Evolutionary conservation across 2,113 vertebrate species (phyloP).

Genomic region (Probosciger aterrimus): DNA sequence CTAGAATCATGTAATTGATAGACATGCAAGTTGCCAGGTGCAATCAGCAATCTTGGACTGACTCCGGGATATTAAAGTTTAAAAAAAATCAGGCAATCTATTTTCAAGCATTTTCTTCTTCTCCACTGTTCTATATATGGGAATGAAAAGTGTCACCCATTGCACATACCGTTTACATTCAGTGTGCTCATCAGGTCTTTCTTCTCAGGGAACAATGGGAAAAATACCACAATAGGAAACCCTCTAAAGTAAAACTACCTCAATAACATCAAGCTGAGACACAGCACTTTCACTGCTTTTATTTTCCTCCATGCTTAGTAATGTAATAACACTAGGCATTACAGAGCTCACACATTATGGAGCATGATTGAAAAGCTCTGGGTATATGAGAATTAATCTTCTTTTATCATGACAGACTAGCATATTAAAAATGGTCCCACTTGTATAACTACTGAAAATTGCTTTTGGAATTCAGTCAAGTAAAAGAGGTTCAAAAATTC

Average conservation of each 20-base stretch:
- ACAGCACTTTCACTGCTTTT: slow-evolving; percentile 58
- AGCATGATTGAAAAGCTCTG: slow-evolving; percentile 52
- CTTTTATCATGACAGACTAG: slow-evolving; percentile 49
- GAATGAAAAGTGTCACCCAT: slow-evolving; percentile 42
- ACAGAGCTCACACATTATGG: slow-evolving; percentile 22
- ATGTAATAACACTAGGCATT: slow-evolving; percentile 58
- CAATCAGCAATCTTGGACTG: neutral
- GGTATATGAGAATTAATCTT: slow-evolving; percentile 51
- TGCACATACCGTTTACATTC: slow-evolving; percentile 18
- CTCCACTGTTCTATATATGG: slow-evolving; percentile 1
- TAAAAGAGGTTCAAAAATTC: slow-evolving; percentile 1
- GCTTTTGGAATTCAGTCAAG: slow-evolving; percentile 26
- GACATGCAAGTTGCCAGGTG: neutral
- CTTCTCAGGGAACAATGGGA: slow-evolving; percentile 61
- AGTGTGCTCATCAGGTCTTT: slow-evolving; percentile 66
- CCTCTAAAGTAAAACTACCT: slow-evolving; percentile 64
- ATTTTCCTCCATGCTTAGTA: slow-evolving; percentile 65
- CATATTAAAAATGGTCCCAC: slow-evolving; percentile 42
- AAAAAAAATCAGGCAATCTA: neutral
- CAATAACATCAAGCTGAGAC: slow-evolving; percentile 71
- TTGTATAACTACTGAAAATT: slow-evolving; percentile 44
- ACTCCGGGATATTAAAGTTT: neutral
- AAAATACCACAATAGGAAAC: slow-evolving; percentile 67
- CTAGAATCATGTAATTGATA: neutral
- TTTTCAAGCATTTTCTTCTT: slow-evolving; percentile 50